Percentiles rank a stretch among this genome's conserved stretches.
Evolutionary conservation across 2,113 vertebrate species (phyloP).

Genomic region (Mixornis gularis): DNA sequence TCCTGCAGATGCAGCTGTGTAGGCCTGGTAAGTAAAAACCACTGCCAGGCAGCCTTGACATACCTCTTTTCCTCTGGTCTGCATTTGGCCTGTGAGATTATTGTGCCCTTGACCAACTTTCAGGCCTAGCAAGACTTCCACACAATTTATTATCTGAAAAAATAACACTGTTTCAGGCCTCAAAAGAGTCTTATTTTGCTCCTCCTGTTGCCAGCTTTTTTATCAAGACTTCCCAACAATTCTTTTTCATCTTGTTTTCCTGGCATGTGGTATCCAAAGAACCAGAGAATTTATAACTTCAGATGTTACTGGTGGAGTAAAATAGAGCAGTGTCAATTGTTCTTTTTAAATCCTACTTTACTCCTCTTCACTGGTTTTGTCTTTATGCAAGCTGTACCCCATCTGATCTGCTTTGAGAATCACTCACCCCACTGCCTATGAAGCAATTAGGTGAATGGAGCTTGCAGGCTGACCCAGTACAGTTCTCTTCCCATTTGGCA

Average conservation of each 20-base stretch:
- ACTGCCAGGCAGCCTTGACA: neutral
- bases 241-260: neutral
- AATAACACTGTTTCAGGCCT: neutral
- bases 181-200: neutral
- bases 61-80: neutral
- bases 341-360: neutral
- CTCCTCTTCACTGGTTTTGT: neutral
- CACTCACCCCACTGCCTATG: neutral
- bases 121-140: neutral
- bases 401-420: neutral
- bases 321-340: neutral
- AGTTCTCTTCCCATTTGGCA: neutral
- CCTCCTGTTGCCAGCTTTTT: neutral
- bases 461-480: neutral
- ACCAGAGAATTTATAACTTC: neutral
- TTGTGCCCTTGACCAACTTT: neutral
- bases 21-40: neutral
- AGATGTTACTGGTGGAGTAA: neutral
- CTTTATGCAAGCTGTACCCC: neutral
- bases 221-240: neutral
- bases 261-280: neutral
- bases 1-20: neutral
- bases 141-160: neutral
- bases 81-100: neutral
- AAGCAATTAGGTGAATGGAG: neutral